Percentiles rank a stretch among this genome's conserved stretches.
These are phyloP conservation scores for Coracias cyanogaster DNA, from an alignment of 2,797 vertebrate genomes.

Conservation along the genomic window DNA sequence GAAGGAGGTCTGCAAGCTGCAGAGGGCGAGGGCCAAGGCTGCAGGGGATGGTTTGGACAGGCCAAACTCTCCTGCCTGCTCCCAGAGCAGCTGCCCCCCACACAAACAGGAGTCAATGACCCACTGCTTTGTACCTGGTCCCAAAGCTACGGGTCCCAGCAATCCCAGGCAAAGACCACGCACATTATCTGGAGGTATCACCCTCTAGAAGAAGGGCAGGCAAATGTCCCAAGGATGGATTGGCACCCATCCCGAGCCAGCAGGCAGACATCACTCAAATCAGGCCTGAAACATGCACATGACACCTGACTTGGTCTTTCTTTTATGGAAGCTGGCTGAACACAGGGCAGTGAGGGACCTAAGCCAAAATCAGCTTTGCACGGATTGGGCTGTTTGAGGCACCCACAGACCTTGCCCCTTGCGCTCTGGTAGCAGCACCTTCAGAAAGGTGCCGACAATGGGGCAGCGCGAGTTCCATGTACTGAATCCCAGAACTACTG, in stretches of 20 bases:
- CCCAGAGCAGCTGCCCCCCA: neutral
- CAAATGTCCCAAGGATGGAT: neutral
- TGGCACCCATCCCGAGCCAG: rapidly evolving
- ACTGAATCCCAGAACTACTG: neutral
- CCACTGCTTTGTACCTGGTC: neutral
- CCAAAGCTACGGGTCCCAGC: neutral
- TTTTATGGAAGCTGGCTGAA: neutral
- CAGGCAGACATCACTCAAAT: neutral
- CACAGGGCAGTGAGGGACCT: neutral
- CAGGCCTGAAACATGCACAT: rapidly evolving
- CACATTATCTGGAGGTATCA: neutral
- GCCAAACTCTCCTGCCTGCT: neutral
- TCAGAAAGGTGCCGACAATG: neutral
- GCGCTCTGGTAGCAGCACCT: neutral
- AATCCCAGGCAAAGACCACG: neutral
- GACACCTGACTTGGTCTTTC: neutral
- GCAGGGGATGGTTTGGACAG: neutral
- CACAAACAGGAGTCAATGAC: neutral
- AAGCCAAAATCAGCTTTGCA: neutral
- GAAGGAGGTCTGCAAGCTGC: neutral
- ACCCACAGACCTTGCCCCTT: neutral
- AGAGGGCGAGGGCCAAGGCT: neutral
- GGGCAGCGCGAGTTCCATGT: rapidly evolving
- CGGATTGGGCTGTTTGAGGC: neutral
- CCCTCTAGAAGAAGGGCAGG: neutral